Evolutionary conservation across 2,797 vertebrate species (phyloP).

Genomic region (Novumbra hubbsi): DNA sequence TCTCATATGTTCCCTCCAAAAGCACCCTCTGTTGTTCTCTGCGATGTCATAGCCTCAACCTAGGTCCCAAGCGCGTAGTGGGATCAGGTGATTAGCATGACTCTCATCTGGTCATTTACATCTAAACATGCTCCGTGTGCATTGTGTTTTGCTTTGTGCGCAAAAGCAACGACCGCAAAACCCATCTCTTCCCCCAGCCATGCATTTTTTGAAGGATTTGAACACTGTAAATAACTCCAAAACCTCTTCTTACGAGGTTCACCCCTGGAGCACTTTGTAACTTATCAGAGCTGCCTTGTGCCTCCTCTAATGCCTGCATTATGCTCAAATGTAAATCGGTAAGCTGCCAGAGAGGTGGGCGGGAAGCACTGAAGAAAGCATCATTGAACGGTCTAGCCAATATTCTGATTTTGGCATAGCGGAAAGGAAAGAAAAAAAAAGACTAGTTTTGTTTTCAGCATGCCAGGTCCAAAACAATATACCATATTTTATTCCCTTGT

Average conservation of each 20-base stretch:
- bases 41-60: conserved; percentile 51
- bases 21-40: conserved; percentile 64
- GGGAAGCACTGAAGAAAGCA: conserved; percentile 76
- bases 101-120: conserved; percentile 74
- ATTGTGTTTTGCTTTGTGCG: conserved; percentile 79
- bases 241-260: conserved; percentile 81
- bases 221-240: conserved; percentile 84
- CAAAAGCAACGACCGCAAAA: conserved; percentile 72
- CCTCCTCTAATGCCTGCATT: conserved; percentile 81
- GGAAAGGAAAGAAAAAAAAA: conserved; percentile 71
- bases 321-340: conserved; percentile 84
- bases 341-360: conserved; percentile 81
- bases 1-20: conserved; percentile 60
- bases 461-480: conserved; percentile 57
- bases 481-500: conserved; percentile 48
- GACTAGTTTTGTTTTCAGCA: conserved; percentile 57
- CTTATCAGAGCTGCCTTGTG: conserved; percentile 83
- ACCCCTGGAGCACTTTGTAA: conserved; percentile 83
- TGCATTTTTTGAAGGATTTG: conserved; percentile 81
- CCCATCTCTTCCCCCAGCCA: conserved; percentile 79
- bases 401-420: conserved; percentile 71
- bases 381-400: conserved; percentile 75
- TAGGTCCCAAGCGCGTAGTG: conserved; percentile 65
- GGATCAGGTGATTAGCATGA: conserved; percentile 75
- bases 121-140: conserved; percentile 61